A percentile compares a stretch with the other conserved stretches of the same genome.
Conservation (phyloP, 2,113 vertebrate species). For the Hyperopisus bebe region DNA sequence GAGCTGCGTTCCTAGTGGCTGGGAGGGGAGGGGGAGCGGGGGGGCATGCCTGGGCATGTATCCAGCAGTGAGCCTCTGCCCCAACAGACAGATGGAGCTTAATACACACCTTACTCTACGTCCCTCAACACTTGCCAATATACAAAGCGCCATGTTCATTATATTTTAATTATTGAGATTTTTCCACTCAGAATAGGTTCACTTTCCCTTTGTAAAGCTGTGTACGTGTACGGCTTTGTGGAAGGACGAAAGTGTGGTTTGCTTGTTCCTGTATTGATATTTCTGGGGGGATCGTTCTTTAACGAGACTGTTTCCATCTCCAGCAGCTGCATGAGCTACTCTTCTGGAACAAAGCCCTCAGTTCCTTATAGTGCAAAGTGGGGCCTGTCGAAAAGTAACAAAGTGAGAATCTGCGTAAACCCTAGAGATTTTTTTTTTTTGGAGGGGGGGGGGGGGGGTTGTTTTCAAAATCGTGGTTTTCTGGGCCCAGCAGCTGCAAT, state of each 20-base stretch:
- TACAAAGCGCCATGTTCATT: neutral
- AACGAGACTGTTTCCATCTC: neutral
- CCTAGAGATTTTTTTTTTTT: neutral
- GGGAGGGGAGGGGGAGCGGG: conserved; percentile 7
- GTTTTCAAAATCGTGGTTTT: neutral
- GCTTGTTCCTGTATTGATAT: neutral
- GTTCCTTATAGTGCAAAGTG: neutral
- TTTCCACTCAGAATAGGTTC: neutral
- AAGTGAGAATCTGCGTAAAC: neutral
- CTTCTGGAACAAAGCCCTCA: neutral
- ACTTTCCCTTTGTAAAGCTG: neutral
- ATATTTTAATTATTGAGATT: neutral
- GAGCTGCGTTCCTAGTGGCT: conserved; percentile 28
- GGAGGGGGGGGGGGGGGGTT: neutral
- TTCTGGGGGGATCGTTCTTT: neutral
- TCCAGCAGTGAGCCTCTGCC: neutral
- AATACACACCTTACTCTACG: neutral
- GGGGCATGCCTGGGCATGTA: neutral
- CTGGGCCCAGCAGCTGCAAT: neutral
- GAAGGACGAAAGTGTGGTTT: neutral
- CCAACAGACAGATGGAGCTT: neutral
- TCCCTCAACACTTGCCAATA: conserved; percentile 1
- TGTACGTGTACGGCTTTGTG: neutral
- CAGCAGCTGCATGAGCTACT: neutral
- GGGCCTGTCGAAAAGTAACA: neutral